phyloP scores from a whole-genome alignment of 2,113 vertebrate species.

The Seriola dumerili region DNA sequence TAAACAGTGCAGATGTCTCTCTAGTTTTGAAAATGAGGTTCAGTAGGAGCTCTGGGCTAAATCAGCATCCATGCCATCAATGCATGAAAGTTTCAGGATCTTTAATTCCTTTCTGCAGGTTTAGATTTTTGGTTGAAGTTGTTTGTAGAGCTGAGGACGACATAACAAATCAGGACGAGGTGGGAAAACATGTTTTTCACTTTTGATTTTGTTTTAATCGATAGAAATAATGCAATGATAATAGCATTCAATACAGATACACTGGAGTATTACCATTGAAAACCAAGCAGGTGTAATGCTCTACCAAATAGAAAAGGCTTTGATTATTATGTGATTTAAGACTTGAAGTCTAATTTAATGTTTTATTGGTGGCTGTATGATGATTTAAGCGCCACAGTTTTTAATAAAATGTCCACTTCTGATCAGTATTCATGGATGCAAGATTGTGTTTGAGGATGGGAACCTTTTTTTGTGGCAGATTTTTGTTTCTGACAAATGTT shows the following conservation, averaged over 20 bases:
- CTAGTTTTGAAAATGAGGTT: not conserved
- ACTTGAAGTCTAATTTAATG: not conserved
- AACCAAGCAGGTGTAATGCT: not conserved
- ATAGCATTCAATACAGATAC: not conserved
- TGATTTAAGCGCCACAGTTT: not conserved
- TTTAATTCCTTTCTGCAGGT: not conserved
- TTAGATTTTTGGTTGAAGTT: not conserved
- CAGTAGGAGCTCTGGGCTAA: conserved; percentile 3
- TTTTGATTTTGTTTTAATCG: not conserved
- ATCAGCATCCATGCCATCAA: not conserved
- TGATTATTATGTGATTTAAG: not conserved
- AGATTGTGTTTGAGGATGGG: not conserved
- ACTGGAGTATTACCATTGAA: not conserved
- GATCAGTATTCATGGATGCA: not conserved
- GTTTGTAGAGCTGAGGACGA: not conserved
- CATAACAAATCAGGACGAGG: not conserved
- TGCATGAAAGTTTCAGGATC: not conserved
- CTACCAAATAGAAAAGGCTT: not conserved
- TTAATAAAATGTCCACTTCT: not conserved
- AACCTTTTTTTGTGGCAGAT: not conserved
- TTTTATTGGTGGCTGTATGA: not conserved
- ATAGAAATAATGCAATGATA: not conserved
- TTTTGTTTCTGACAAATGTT: not conserved
- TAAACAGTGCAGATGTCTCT: not conserved
- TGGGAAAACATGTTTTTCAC: not conserved